Base-by-base conservation (phyloP, 2,888 invertebrate genomes). In the Rotaria sp. region DNA sequence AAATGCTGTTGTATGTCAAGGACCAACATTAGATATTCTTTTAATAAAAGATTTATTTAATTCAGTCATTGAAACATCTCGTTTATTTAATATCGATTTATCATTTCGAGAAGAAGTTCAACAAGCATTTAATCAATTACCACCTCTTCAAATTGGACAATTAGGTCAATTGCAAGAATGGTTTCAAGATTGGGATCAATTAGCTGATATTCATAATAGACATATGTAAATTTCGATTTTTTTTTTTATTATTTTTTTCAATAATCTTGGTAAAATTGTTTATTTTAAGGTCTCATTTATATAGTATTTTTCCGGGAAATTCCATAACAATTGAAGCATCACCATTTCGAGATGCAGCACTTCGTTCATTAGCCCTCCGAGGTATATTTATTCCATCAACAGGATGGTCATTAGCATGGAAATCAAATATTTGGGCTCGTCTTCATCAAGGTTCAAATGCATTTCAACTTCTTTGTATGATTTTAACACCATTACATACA, bases 321-420 rank as follows among this genome's bases (percentile, higher is more conserved):
- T 45, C 45, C 1, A n/a, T 80, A 45, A 80, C 80, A 11, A 11
- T 13, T 15, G 26, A 45, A n/a, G 4, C 41, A 80, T 8, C 41
- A 10, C 26, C 80, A 11, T 41, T 45, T 45, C 45, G 26, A 26
- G 41, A 80, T 80, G 80, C 80, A 5, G 80, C 80, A 26, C 1
- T 80, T 4, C 26, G n/a, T 45, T 80, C 80, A n/a, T 45, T 80
- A 45, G 41, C 11, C 11, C 41, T 80, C 26, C 41, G 80, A 80
- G 80, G 80, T 15, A 30, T 67, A 35, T 67, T 67, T 35, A 3
- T n/a, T 11, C 45, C 41, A n/a, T 41, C 45, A n/a, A 8, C 80
- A 5, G 80, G 80, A n/a, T 80, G 80, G 80, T 80, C 80, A 45
- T 45, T 80, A 18, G 80, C 80, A 45, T 80, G 80, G 80, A 80